phyloP scores from a whole-genome alignment of 2,113 vertebrate genomes.

The Brachyhypopomus gauderio region DNA sequence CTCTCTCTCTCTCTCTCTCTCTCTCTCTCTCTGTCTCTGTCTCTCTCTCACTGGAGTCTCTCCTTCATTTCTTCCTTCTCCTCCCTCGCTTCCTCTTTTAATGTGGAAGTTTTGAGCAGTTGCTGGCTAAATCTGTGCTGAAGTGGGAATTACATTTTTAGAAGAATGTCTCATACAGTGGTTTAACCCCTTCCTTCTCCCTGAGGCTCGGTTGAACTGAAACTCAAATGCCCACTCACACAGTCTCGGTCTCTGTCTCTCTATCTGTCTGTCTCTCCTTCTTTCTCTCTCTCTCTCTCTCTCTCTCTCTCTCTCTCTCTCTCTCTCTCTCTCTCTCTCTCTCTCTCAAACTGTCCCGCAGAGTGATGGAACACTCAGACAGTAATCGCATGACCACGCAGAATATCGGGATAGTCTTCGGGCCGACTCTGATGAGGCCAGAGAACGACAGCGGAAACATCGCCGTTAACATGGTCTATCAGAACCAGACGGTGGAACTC shows the following conservation, averaged over 20 bases:
- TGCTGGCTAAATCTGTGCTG: conserved; percentile 77
- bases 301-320: background rate
- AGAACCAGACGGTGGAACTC: conserved; percentile 86
- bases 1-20: conserved; percentile 16
- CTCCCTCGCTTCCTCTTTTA: conserved; percentile 65
- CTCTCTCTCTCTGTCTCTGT: background rate
- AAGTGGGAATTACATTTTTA: conserved; percentile 79
- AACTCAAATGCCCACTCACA: background rate
- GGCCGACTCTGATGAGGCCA: conserved; percentile 86
- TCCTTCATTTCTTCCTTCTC: conserved; percentile 32
- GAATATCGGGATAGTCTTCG: conserved; percentile 94
- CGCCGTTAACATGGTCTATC: conserved; percentile 81
- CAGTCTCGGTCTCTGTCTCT: background rate
- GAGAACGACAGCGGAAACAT: conserved; percentile 83
- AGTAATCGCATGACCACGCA: conserved; percentile 89
- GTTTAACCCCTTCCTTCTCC: conserved; percentile 72
- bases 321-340: background rate
- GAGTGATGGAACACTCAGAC: conserved; percentile 80
- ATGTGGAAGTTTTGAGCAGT: conserved; percentile 82
- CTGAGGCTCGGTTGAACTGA: conserved; percentile 24
- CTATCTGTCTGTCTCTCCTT: no score
- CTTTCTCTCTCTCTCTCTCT: background rate
- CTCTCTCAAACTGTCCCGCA: conserved; percentile 54
- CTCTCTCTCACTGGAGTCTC: conserved; percentile 70
- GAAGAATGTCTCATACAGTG: conserved; percentile 76